A percentile compares a stretch with the other conserved stretches of the same genome.
These are phyloP conservation scores for Tricholauxania praeusta DNA, from an alignment of 2,888 invertebrate species.

Conservation along the genomic window DNA sequence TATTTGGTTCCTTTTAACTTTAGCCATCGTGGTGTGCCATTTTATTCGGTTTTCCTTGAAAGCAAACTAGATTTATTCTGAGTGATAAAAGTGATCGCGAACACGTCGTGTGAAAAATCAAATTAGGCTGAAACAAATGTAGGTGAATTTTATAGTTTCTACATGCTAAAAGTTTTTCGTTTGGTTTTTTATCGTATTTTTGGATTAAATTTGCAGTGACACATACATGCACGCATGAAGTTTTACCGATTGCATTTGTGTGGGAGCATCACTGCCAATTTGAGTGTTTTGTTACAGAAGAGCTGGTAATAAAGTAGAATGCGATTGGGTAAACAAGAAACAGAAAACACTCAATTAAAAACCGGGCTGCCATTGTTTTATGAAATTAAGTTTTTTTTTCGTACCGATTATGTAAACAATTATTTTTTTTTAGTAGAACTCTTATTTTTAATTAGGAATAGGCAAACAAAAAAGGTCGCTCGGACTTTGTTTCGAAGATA, in stretches of 20 bases:
- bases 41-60: conserved; percentile 39
- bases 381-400: neutral
- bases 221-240: conserved; percentile 3
- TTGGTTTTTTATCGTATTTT: conserved; percentile 6
- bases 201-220: neutral
- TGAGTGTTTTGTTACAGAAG: no score
- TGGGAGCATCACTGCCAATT: neutral
- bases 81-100: neutral
- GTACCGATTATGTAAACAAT: no score
- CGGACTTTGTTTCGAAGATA: no score
- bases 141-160: conserved; percentile 15
- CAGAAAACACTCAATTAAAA: neutral
- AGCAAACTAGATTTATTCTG: neutral
- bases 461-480: no score
- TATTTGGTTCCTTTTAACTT: conserved; percentile 28
- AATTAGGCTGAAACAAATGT: neutral
- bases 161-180: neutral
- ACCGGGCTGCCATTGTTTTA: neutral
- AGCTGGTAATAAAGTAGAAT: neutral
- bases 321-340: neutral
- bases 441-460: no score
- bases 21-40: conserved; percentile 51
- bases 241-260: conserved; percentile 16
- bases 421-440: no score
- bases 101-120: no score